Evolutionary conservation across 2,888 invertebrate species (phyloP).

Genomic region (Campoplex capitator): DNA sequence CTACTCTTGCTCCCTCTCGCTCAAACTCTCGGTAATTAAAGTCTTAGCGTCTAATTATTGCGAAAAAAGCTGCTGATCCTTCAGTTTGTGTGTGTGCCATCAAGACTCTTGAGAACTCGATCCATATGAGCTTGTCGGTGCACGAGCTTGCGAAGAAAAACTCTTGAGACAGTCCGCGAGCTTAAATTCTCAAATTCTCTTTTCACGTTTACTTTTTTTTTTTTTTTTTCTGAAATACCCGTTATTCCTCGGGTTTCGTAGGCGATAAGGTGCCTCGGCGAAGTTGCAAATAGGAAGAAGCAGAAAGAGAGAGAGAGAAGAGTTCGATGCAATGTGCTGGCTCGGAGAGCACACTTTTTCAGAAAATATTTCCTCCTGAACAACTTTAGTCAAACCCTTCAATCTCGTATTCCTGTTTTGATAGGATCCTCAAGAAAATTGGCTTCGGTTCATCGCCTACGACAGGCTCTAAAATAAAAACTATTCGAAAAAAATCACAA

Average conservation of each 20-base stretch:
- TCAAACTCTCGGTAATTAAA: constrained; percentile 76
- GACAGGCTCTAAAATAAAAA: not conserved
- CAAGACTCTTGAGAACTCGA: constrained; percentile 37
- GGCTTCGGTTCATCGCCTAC: no score
- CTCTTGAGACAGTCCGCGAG: constrained; percentile 60
- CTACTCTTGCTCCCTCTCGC: constrained; percentile 18
- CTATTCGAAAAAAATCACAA: not conserved
- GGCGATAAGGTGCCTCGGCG: not conserved
- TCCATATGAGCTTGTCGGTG: constrained; percentile 52
- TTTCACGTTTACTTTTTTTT: constrained; percentile 29
- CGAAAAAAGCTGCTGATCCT: constrained; percentile 69
- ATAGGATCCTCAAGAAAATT: not conserved
- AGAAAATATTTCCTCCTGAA: not conserved
- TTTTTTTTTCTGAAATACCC: constrained; percentile 37
- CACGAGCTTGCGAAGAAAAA: constrained; percentile 48
- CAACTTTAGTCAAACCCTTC: no score
- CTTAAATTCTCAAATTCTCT: not conserved
- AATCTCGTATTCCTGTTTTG: not conserved
- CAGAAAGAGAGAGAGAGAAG: not conserved
- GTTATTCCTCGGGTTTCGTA: not conserved
- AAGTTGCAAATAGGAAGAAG: not conserved
- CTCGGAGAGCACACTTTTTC: not conserved
- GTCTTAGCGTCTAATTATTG: constrained; percentile 79
- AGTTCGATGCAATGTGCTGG: not conserved
- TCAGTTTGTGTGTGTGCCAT: not conserved